Base-by-base conservation (phyloP, 2,888 invertebrate species). In the Eupsilia transversa region DNA sequence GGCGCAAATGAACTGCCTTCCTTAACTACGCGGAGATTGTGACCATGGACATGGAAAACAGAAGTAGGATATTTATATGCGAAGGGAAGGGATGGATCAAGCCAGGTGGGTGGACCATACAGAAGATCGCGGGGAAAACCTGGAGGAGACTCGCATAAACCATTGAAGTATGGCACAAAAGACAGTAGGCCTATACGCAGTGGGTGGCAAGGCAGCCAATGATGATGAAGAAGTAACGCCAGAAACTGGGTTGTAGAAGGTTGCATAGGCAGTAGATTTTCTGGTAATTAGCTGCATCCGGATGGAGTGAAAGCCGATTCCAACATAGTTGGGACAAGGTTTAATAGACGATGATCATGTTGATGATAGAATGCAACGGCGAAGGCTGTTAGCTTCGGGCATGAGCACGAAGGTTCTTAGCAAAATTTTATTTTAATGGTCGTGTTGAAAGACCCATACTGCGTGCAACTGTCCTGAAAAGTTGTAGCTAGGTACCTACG, bases 1-100 rank as follows among this genome's bases (percentile, higher is more conserved):
- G 30, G 64, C 46, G 64, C 85, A 82, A 84, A 79, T 84, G 74
- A 87, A 85, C 89, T 81, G 72, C 71, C 77, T 72, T 74, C 79
- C 78, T 64, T 86, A 79, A 82, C 74, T 87, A 83, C 79, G 83
- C 81, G 43, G 12, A n/a, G 41, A 49, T 43, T 43, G 77, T 83
- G 66, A 73, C 86, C 84, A 86, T 35, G 30, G 14, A 9, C n/a
- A 56, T 20, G 20, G 35, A n/a, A 56, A n/a, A 20, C n/a, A 17
- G 38, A 46, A 38, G 33, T 30, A 43, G 74, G 74, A 76, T 7
- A 68, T 12, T 61, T 3, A 0, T n/a, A 27, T 7, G 38, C n/a
- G 38, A 5, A 23, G 4, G 17, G 38, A 5, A 23, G 4, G 17
- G 30, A 3, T 41, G 7, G n/a, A n/a, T 65, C 17, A 3, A 3